phyloP scores from a whole-genome alignment of 2,797 vertebrate species.

The Myoxocephalus aenaeus region DNA sequence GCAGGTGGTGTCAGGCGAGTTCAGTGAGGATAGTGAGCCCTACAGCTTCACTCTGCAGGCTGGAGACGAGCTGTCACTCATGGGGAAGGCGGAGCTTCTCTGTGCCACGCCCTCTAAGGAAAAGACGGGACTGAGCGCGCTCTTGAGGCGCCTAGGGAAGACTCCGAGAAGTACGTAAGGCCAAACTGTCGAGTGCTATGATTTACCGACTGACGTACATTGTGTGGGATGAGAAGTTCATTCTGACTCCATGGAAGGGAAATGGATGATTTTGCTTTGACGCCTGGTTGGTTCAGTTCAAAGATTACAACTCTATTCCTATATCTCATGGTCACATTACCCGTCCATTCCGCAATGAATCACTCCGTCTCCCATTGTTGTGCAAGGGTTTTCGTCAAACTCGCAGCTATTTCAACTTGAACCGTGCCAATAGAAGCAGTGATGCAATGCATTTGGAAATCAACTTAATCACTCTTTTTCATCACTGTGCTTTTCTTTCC shows the following conservation, averaged over 20 bases:
- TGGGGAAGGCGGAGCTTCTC: conserved; percentile 98
- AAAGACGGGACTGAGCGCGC: conserved; percentile 90
- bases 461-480: not conserved
- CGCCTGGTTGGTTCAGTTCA: not conserved
- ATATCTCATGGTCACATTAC: not conserved
- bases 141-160: conserved; percentile 93
- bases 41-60: conserved; percentile 98
- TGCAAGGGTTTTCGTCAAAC: not conserved
- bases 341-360: not conserved
- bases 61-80: conserved; percentile 96
- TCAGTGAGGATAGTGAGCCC: conserved; percentile 98
- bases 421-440: not conserved
- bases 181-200: conserved; percentile 6
- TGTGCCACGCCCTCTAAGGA: conserved; percentile 93
- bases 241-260: not conserved
- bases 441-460: not conserved
- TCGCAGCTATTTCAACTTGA: not conserved
- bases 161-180: conserved; percentile 81
- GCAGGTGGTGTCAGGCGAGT: conserved; percentile 97
- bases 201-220: not conserved
- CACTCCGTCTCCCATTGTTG: not conserved
- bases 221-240: not conserved
- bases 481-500: not conserved
- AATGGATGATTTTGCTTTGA: not conserved
- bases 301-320: not conserved